phyloP scores from a whole-genome alignment of 2,113 vertebrate species.

The Microtus oregoni region DNA sequence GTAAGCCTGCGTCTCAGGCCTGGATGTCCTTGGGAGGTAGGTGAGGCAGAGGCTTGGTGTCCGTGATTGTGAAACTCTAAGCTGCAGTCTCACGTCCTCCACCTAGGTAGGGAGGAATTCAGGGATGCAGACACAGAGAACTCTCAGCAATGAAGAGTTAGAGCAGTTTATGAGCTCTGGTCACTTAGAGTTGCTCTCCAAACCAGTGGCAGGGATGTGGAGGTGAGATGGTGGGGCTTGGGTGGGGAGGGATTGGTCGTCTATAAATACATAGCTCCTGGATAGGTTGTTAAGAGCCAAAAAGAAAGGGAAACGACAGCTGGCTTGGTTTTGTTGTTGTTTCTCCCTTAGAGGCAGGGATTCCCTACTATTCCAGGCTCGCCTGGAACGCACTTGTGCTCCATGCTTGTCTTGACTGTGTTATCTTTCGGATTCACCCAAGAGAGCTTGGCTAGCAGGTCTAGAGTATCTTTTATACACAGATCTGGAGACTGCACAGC shows the following conservation, averaged over 20 bases:
- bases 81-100: neutral
- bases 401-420: rapidly evolving
- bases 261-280: neutral
- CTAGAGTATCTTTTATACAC: neutral
- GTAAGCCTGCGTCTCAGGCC: neutral
- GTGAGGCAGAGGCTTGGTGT: neutral
- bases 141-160: neutral
- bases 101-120: neutral
- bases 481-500: neutral
- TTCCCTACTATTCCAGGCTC: neutral
- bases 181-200: neutral
- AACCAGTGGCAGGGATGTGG: neutral
- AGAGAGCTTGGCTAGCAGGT: neutral
- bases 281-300: neutral
- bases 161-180: neutral
- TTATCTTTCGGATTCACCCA: neutral
- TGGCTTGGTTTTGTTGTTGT: neutral
- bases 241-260: neutral
- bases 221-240: neutral
- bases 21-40: constrained; percentile 1
- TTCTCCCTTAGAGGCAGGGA: neutral
- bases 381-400: too few species aligned
- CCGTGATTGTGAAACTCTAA: neutral
- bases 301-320: neutral
- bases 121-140: neutral